These are phyloP conservation scores for Albula goreensis DNA, from an alignment of 2,113 vertebrate genomes.

Conservation along the genomic window DNA sequence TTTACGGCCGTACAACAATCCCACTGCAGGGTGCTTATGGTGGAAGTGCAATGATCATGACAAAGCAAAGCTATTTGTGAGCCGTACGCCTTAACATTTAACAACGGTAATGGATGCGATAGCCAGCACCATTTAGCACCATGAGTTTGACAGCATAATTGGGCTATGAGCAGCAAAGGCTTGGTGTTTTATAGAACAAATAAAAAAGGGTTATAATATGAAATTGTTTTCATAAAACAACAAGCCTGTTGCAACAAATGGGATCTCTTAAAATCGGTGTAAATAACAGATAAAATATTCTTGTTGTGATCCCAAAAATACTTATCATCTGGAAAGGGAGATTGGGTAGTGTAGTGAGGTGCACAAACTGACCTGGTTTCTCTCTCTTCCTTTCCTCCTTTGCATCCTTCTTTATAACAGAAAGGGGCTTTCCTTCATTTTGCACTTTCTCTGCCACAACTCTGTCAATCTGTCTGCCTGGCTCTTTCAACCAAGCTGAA, in stretches of 20 bases:
- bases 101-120: not conserved
- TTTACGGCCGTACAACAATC: not conserved
- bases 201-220: not conserved
- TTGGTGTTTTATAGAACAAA: not conserved
- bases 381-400: conserved; percentile 70
- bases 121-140: not conserved
- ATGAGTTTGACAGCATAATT: not conserved
- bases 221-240: not conserved
- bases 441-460: conserved; percentile 34
- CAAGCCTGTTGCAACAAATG: not conserved
- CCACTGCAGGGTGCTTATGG: not conserved
- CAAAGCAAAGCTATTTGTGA: not conserved
- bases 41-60: too few relatives aligned
- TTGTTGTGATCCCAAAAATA: not conserved
- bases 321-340: not conserved
- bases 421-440: conserved; percentile 43
- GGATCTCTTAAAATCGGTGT: not conserved
- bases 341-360: not conserved
- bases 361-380: conserved; percentile 71
- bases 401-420: conserved; percentile 68
- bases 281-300: not conserved
- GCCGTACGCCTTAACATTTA: not conserved
- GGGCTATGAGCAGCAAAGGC: not conserved
- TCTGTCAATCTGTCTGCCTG: conserved; percentile 32
- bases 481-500: conserved; percentile 44